Evolutionary conservation across 2,113 vertebrate species (phyloP).

Genomic region (Pangasianodon hypophthalmus): DNA sequence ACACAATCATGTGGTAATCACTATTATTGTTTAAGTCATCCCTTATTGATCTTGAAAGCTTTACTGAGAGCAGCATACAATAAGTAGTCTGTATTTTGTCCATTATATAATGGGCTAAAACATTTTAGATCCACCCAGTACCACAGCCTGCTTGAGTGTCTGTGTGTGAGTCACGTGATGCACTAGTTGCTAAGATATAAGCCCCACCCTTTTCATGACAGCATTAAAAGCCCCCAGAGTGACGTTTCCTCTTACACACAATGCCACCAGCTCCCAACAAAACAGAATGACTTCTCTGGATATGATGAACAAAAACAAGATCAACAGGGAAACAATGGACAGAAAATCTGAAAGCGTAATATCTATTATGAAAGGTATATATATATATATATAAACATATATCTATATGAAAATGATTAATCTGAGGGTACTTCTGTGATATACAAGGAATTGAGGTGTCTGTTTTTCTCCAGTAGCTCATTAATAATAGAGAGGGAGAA

Average conservation of each 20-base stretch:
- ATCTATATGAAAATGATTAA: neutral
- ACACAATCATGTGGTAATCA: neutral
- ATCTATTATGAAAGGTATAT: constrained; percentile 42
- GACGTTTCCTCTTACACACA: constrained; percentile 5
- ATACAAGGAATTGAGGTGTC: neutral
- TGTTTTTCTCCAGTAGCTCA: neutral
- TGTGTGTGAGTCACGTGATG: neutral
- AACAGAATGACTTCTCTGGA: constrained; percentile 11
- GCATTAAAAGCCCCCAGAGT: constrained; percentile 38
- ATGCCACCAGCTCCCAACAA: neutral
- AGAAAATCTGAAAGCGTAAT: neutral
- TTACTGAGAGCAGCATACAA: neutral
- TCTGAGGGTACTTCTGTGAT: neutral
- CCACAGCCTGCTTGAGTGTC: neutral
- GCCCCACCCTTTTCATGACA: constrained; percentile 50
- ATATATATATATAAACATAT: neutral
- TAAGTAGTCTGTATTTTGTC: neutral
- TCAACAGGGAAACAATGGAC: constrained; percentile 25
- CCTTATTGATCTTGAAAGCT: neutral
- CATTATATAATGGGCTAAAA: neutral
- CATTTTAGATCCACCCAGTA: neutral
- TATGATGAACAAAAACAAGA: constrained; percentile 31
- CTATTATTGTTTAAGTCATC: neutral
- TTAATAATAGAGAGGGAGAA: neutral
- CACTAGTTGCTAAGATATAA: constrained; percentile 2